Percentiles rank a stretch among this genome's conserved stretches.
These are phyloP conservation scores for Procambarus virginalis DNA, from an alignment of 1,140 invertebrate genomes.

Conservation along the genomic window DNA sequence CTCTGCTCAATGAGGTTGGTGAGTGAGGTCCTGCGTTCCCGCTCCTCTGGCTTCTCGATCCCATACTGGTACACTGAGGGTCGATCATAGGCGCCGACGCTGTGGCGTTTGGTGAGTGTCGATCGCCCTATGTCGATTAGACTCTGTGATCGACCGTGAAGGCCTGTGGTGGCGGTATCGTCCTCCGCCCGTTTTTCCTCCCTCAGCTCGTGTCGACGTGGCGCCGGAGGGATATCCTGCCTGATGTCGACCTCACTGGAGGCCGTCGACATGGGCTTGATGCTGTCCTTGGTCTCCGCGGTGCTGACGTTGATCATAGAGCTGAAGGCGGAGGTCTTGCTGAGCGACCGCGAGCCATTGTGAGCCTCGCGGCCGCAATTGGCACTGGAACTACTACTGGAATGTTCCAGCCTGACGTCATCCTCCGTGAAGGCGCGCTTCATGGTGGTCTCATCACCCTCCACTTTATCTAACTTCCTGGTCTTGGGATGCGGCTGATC, in stretches of 20 bases:
- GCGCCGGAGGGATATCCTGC: slow-evolving; percentile 36
- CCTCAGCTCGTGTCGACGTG: slow-evolving; percentile 13
- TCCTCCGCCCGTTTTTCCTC: slow-evolving; percentile 43
- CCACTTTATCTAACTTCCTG: slow-evolving; percentile 77
- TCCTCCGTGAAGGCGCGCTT: slow-evolving; percentile 65
- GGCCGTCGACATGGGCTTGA: slow-evolving; percentile 54
- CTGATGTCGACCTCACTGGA: slow-evolving; percentile 66
- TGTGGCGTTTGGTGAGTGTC: slow-evolving; percentile 70
- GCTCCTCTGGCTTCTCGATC: slow-evolving; percentile 68
- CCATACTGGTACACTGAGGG: slow-evolving; percentile 69
- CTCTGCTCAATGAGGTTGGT: slow-evolving; percentile 84
- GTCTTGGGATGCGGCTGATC: slow-evolving; percentile 73
- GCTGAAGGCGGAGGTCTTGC: slow-evolving; percentile 61
- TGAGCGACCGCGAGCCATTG: slow-evolving; percentile 49
- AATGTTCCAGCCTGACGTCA: slow-evolving; percentile 54
- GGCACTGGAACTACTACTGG: slow-evolving; percentile 11
- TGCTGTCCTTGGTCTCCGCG: slow-evolving; percentile 49
- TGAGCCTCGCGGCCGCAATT: slow-evolving; percentile 48
- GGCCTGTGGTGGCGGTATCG: slow-evolving; percentile 53
- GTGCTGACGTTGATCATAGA: slow-evolving; percentile 70
- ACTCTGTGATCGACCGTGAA: slow-evolving; percentile 75
- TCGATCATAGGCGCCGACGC: slow-evolving; percentile 74
- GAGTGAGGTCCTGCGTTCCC: slow-evolving; percentile 60
- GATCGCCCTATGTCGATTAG: slow-evolving; percentile 75
- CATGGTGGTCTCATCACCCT: slow-evolving; percentile 74